A percentile compares a stretch with the other conserved stretches of the same genome.
phyloP scores from a whole-genome alignment of 2,797 vertebrate species.

The Tiaroga cobitis region DNA sequence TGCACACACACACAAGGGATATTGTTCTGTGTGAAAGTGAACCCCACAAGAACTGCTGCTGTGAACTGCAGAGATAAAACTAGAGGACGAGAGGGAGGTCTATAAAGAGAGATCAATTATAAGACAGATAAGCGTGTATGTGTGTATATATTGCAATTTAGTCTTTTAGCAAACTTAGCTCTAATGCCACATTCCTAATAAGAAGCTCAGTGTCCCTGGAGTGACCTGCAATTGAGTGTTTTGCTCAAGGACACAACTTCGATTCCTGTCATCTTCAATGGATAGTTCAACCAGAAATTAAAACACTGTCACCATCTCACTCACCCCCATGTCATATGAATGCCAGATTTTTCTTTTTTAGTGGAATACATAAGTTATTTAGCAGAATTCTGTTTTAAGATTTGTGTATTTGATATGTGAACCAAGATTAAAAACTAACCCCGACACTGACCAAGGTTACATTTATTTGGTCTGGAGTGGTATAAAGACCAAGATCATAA shows the following conservation, averaged over 20 bases:
- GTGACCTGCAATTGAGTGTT: conserved; percentile 8
- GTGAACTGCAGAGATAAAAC: conserved; percentile 18
- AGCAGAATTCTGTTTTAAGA: not conserved
- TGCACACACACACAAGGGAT: conserved; percentile 33
- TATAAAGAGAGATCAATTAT: conserved; percentile 8
- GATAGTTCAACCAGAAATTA: conserved; percentile 9
- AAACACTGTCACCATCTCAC: not conserved
- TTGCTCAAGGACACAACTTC: conserved; percentile 16
- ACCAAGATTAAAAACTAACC: not conserved
- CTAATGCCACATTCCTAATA: not conserved
- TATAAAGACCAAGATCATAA: not conserved
- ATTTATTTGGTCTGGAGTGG: not conserved
- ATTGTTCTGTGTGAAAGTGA: conserved; percentile 33
- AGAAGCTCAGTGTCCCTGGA: not conserved
- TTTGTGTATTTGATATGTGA: not conserved
- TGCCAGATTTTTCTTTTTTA: not conserved
- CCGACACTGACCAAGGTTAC: not conserved
- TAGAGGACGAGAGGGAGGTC: not conserved
- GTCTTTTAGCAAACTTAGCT: conserved; percentile 5
- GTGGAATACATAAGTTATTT: not conserved
- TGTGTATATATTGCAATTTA: conserved; percentile 1
- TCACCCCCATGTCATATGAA: not conserved
- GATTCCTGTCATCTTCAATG: conserved; percentile 3
- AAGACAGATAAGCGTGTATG: not conserved
- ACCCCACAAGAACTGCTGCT: conserved; percentile 9